Evolutionary conservation across 2,888 invertebrate genomes (phyloP), one percentile per base, ranked within the genome.

Genomic region (Geotrupes spiniger): DNA sequence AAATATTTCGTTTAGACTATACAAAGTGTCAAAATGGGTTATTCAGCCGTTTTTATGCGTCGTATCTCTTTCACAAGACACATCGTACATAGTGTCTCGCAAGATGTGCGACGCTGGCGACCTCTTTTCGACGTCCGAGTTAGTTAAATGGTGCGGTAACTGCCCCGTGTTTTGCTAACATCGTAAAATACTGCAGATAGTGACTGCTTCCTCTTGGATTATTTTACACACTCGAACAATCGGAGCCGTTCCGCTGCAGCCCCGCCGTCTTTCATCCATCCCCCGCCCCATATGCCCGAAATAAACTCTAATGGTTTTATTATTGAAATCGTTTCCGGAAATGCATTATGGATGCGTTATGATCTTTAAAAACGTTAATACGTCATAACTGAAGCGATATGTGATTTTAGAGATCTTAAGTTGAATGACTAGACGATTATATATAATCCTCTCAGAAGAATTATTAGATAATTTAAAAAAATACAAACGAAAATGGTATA

Each of bases 11-110:
- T 57, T 60, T 61, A 59, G 49, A 51, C 45, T 54, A 54, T 57
- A 58, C 56, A 57, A 56, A 59, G 60, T 61, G 60, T 60, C 59
- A 60, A 63, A 63, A 59, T 47, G 57, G 53, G 51, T 61, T 61
- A 61, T 53, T 51, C 51, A 57, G 51, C 56, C 44, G 48, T 53
- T 51, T 53, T 60, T 60, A 58, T 58, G 59, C 53, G 49, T 53
- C 56, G 54, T 52, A 55, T 60, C 57, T 57, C 58, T 55, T 52
- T 49, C 38, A 42, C 42, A 25, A 42, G 46, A 51, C 51, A 53
- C 47, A 33, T 46, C 40, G 15, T 36, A 16, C 12, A 11, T 21
- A 11, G 25, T 21, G 31, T 40, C 25, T 46, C 40, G 31, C 33
- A 12, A 10, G 9, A 9, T 15, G 11, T 15, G 33, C 8, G 14